phyloP scores from a whole-genome alignment of 2,113 vertebrate species.

The Mastomys coucha region DNA sequence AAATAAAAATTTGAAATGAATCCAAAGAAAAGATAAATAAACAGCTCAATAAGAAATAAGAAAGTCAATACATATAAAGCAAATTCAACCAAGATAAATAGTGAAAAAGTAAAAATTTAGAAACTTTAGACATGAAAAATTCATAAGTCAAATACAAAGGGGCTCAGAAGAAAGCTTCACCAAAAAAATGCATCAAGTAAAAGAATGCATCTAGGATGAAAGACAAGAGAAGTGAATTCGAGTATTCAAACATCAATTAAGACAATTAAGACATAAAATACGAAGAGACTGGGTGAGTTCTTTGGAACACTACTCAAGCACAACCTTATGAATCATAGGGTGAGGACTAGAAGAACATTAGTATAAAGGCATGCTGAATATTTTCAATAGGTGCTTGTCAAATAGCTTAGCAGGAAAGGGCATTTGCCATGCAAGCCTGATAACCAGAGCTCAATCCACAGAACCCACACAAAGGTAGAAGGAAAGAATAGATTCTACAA shows the following conservation, averaged over 20 bases:
- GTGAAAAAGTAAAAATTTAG: not conserved
- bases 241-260: not conserved
- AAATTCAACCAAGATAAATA: not conserved
- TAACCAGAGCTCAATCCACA: not conserved
- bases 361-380: not conserved
- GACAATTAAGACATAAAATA: not conserved
- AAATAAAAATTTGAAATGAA: not conserved
- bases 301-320: not conserved
- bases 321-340: not conserved
- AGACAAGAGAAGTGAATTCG: not conserved
- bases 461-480: not conserved
- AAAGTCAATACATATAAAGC: not conserved
- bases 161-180: not conserved
- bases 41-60: not conserved
- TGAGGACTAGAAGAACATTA: not conserved
- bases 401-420: not conserved
- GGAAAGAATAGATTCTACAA: not conserved
- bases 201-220: not conserved
- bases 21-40: not conserved
- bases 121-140: not conserved
- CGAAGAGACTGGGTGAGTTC: not conserved
- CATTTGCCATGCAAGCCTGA: not conserved
- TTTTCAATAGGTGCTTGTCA: not conserved
- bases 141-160: not conserved
- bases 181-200: not conserved